Evolutionary conservation across 2,888 invertebrate species (phyloP), one percentile per base, ranked within the genome.

Genomic region (Oegoconia quadripuncta): DNA sequence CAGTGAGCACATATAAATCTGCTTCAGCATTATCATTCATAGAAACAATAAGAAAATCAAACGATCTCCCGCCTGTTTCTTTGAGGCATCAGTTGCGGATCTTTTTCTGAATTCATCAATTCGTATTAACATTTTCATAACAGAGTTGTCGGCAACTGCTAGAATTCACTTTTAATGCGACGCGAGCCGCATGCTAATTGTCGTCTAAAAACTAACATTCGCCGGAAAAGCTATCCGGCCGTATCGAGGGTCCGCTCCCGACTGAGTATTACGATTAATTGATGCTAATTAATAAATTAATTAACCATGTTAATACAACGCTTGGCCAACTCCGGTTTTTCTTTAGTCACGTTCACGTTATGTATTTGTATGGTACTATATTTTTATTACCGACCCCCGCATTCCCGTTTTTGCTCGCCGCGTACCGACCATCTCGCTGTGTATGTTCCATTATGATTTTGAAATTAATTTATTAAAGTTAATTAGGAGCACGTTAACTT

Each of bases 271-370:
- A 73, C 78, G 70, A 75, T 78, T 81, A 82, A 82, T 82, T 80
- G 74, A 80, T 80, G 79, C 67, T 80, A 82, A 84, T 82, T 80
- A 81, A 82, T 84, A 79, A 82, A 84, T 82, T 78, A 83, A 83
- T 83, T 82, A 82, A 67, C 73, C 76, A 81, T 81, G 77, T 76
- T 77, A 77, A 78, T 80, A 74, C 69, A 56, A 74, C 75, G 81
- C 74, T 67, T 70, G 66, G 73, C 62, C 63, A 66, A 62, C 53
- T 73, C 64, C 57, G 55, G 66, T 79, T 80, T 80, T 82, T 82
- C 65, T 64, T 52, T 50, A 46, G 61, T 59, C 71, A 71, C 66
- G 36, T 23, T 36, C 23, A 20, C 27, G 16, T 31, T 12, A n/a
- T 34, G 26, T 26, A 27, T 30, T 26, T 34, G 30, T 34, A 12